Base-by-base conservation (phyloP, 2,888 invertebrate species). In the Microplitis manilae region DNA sequence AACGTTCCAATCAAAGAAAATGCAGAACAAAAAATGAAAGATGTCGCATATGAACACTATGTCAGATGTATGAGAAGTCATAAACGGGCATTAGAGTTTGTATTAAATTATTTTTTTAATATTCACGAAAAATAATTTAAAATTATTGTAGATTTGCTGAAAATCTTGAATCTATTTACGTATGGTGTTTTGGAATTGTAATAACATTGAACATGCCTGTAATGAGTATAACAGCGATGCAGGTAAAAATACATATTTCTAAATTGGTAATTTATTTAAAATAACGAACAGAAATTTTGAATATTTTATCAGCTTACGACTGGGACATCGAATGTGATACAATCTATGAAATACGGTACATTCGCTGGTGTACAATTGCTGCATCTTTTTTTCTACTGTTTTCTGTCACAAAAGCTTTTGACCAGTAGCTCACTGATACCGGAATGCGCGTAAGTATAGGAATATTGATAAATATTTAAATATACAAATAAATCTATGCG, bases 331-430 rank as follows among this genome's bases (percentile, higher is more conserved):
- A 70, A 41, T 13, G 20, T 70, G 2, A n/a, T 20, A 30, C 59
- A 59, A n/a, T 40, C n/a, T n/a, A 5, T 73, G 2, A 73, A 73
- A 30, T 73, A 41, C 20, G 17, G 6, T 9, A 65, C 62, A 41
- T 73, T 65, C n/a, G 65, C 65, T 13, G 38, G 41, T 20, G 65
- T 41, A 6, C 73, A 73, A 41, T 13, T 73, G n/a, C 65, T 71
- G 8, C 76, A 71, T 76, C 67, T 76, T 59, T 71, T 76, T 20
- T 67, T 76, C 13, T 38, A 67, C 15, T 76, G 76, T 65, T 76
- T 65, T 60, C 15, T 76, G n/a, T 70, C 76, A n/a, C 71, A 76
- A 17, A 70, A 50, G 5, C 17, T 76, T 6, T n/a, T 50, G 13
- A 62, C 61, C 59, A 30, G 59, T 30, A 76, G 76, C 50, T 6